Conservation (phyloP, 2,113 vertebrate species). For the Alces alces region DNA sequence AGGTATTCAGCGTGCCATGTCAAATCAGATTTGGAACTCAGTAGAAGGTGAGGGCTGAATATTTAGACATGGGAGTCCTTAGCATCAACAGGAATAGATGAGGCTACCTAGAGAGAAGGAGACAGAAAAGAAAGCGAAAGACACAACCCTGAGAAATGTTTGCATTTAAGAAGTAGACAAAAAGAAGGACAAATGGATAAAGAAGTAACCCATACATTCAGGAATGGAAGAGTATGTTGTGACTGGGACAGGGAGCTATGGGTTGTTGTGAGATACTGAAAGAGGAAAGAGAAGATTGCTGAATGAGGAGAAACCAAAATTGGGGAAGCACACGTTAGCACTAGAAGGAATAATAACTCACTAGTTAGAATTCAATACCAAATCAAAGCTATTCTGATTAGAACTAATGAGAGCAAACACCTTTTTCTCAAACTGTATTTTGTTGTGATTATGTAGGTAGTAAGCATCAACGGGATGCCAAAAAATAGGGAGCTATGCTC, state of each 20-base stretch:
- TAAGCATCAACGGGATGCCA: background rate
- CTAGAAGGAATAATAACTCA: background rate
- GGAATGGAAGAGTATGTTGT: background rate
- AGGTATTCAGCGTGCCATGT: background rate
- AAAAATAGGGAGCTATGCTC: background rate
- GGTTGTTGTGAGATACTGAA: background rate
- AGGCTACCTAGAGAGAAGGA: background rate
- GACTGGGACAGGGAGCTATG: too few species aligned
- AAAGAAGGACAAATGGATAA: background rate
- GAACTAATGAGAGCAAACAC: background rate
- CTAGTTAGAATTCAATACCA: background rate
- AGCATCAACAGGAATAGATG: background rate
- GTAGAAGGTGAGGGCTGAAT: background rate
- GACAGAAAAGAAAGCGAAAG: background rate
- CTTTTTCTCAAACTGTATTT: background rate
- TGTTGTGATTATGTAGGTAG: background rate
- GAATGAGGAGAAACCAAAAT: background rate
- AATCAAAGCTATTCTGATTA: background rate
- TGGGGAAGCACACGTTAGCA: background rate
- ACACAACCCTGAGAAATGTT: background rate
- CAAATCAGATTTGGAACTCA: background rate
- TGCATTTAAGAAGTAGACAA: background rate
- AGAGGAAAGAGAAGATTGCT: background rate
- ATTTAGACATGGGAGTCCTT: background rate
- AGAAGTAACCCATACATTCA: background rate